phyloP scores from a whole-genome alignment of 2,113 vertebrate genomes.

The Sapayoa aenigma region DNA sequence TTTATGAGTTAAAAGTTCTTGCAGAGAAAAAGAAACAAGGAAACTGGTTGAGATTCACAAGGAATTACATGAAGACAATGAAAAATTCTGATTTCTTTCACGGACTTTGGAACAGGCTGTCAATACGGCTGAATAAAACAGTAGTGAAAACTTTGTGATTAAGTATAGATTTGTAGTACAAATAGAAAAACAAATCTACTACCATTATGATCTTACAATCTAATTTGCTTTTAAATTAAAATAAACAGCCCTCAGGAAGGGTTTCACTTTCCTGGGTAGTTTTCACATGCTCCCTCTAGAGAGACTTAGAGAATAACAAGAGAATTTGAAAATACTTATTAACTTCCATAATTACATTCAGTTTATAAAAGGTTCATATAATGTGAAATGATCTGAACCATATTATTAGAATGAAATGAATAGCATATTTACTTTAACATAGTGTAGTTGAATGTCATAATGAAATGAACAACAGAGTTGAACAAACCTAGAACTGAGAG shows the following conservation, averaged over 20 bases:
- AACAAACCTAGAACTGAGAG: conserved; percentile 14
- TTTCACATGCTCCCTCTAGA: not conserved
- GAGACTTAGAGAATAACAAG: conserved; percentile 21
- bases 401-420: conserved; percentile 50
- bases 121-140: not conserved
- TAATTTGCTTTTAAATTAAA: conserved; percentile 53
- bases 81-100: not conserved
- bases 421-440: conserved; percentile 41
- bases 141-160: not conserved
- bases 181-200: conserved; percentile 18
- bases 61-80: not conserved
- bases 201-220: not conserved
- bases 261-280: conserved; percentile 31
- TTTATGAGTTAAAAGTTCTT: not conserved
- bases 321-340: conserved; percentile 38
- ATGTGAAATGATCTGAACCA: conserved; percentile 50
- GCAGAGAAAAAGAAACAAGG: not conserved
- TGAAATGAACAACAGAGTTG: conserved; percentile 36
- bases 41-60: not conserved
- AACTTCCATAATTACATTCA: conserved; percentile 34
- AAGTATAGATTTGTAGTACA: conserved; percentile 5
- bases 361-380: conserved; percentile 43
- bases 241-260: conserved; percentile 29
- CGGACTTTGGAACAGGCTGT: not conserved
- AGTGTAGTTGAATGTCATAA: conserved; percentile 29